phyloP scores from a whole-genome alignment of 2,888 invertebrate species.

The Drosophila prolongata region DNA sequence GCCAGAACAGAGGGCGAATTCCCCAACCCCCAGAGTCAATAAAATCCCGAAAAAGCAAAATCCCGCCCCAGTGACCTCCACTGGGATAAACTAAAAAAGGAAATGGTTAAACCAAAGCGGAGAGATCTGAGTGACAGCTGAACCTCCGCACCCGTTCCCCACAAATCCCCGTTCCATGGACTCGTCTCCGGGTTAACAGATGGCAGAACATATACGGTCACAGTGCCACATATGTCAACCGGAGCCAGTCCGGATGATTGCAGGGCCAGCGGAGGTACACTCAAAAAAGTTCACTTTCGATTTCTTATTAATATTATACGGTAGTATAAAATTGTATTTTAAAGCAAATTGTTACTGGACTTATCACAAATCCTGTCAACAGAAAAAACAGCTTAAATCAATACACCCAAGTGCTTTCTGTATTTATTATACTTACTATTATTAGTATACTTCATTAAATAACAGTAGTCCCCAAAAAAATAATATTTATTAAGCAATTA shows the following conservation, averaged over 20 bases:
- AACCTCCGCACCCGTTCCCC: slow-evolving; percentile 33
- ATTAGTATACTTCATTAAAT: too few relatives aligned
- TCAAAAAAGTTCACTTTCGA: not conserved
- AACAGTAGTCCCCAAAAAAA: too few relatives aligned
- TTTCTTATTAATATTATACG: not conserved
- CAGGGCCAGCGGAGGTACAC: slow-evolving; percentile 22
- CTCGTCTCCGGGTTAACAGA: slow-evolving; percentile 65
- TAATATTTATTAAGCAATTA: too few relatives aligned
- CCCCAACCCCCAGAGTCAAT: slow-evolving; percentile 56
- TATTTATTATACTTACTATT: too few relatives aligned
- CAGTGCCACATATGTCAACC: slow-evolving; percentile 60
- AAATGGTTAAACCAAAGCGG: slow-evolving; percentile 65
- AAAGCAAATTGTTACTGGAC: too few relatives aligned
- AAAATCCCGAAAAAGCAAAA: slow-evolving; percentile 60
- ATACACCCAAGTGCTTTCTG: too few relatives aligned
- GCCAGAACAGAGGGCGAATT: slow-evolving; percentile 53
- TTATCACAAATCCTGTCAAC: too few relatives aligned
- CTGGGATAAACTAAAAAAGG: slow-evolving; percentile 52
- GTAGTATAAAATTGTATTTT: too few relatives aligned
- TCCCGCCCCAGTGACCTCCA: slow-evolving; percentile 64
- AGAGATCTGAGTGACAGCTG: slow-evolving; percentile 63
- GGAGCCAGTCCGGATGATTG: slow-evolving; percentile 42
- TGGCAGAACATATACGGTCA: slow-evolving; percentile 73
- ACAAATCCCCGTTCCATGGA: not conserved
- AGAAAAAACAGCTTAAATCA: too few relatives aligned